Evolutionary conservation across 2,888 invertebrate genomes (phyloP), one percentile per base, ranked within the genome.

Genomic region (Xylota segnis): DNA sequence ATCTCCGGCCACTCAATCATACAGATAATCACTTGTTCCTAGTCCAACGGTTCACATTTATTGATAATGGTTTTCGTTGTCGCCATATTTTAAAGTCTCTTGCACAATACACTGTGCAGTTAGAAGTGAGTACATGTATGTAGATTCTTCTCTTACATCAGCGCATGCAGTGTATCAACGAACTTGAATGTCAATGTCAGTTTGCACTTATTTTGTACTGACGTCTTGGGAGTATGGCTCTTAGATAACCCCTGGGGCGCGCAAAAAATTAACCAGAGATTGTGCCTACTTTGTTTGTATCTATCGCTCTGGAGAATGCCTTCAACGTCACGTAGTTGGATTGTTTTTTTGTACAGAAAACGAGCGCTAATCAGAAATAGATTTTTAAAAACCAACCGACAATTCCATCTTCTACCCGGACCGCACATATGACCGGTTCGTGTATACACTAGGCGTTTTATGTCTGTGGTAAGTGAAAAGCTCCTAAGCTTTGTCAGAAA

Each of bases 201-300:
- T 23, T n/a, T 50, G 50, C 34, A 50, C 47, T 50, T 16, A 32
- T 32, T 65, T 65, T 47, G 32, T 29, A 65, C 34, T 50, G 47
- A 66, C 50, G 34, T 52, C 37, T 18, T n/a, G n/a, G 16, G 52
- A 50, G 32, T 27, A 34, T 50, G 65, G 6, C 34, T 50, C 27
- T 4, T 5, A 23, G 66, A 66, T 66, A 66, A 66, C 66, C 66
- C 23, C 50, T n/a, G 6, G 4, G 6, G 50, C 34, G 0, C n/a
- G 34, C 18, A 23, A 65, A 50, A 50, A 50, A 32, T n/a, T 54
- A 4, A n/a, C 52, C 29, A 50, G 34, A 37, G 65, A 66, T 66
- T 52, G 50, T 66, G 10, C n/a, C 2, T n/a, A 10, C 23, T 50
- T 50, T 50, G 10, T 50, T 18, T 14, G 29, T 18, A 45, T 47